phyloP scores from a whole-genome alignment of 2,113 vertebrate genomes.

The Coturnix japonica region DNA sequence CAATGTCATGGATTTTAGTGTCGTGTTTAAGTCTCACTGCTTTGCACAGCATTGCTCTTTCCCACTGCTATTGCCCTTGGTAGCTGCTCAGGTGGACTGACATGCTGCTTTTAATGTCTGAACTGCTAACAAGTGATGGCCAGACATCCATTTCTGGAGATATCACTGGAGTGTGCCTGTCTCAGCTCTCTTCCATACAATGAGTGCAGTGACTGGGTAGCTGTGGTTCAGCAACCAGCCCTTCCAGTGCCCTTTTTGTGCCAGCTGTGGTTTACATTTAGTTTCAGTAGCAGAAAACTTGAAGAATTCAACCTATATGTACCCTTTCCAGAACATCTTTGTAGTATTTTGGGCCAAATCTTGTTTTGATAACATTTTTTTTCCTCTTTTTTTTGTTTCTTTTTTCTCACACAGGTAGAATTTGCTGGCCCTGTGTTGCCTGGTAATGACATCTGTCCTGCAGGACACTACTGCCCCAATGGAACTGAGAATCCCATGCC shows the following conservation, averaged over 20 bases:
- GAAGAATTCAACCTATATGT: accelerated
- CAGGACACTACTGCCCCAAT: slow-evolving; percentile 87
- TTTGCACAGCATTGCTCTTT: background rate
- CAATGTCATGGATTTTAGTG: background rate
- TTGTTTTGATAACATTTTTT: accelerated
- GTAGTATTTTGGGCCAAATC: too few species aligned
- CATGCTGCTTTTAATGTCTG: background rate
- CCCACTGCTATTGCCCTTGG: background rate
- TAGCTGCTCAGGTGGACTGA: background rate
- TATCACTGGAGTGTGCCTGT: background rate
- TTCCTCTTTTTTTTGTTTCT: background rate
- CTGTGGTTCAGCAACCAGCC: background rate
- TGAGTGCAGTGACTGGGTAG: background rate
- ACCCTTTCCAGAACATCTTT: background rate
- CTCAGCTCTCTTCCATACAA: background rate
- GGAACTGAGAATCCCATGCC: slow-evolving; percentile 82
- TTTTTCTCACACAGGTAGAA: slow-evolving; percentile 75
- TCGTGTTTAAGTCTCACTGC: background rate
- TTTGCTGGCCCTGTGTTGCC: slow-evolving; percentile 56
- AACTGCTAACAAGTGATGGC: background rate
- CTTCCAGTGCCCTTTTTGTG: background rate
- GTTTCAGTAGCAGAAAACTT: background rate
- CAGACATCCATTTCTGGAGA: accelerated
- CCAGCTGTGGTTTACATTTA: accelerated
- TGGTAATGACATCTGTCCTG: slow-evolving; percentile 83